phyloP scores from a whole-genome alignment of 2,888 invertebrate species.

The Polylopha cassiicola region DNA sequence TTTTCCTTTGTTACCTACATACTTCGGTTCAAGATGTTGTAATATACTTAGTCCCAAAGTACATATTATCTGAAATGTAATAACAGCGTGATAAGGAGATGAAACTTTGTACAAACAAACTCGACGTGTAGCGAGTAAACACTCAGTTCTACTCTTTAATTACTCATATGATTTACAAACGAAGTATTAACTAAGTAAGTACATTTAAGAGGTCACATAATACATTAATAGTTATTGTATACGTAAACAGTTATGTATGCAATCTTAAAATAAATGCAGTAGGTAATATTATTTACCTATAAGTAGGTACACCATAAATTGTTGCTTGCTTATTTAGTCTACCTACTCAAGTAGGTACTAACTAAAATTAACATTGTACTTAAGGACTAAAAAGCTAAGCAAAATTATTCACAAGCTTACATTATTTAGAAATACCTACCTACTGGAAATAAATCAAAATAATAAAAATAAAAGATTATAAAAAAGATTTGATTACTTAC shows the following conservation, averaged over 20 bases:
- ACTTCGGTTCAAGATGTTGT: constrained; percentile 8
- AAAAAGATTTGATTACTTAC: too few relatives aligned
- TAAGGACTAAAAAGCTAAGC: too few relatives aligned
- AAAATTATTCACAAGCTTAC: too few relatives aligned
- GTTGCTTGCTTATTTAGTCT: too few relatives aligned
- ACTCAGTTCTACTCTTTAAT: constrained; percentile 1
- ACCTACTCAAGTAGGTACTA: too few relatives aligned
- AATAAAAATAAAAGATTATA: too few relatives aligned
- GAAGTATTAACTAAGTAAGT: constrained; percentile 6
- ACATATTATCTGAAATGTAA: constrained; percentile 16
- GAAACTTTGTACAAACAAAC: constrained; percentile 15
- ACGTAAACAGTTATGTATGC: not conserved
- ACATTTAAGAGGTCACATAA: constrained; percentile 7
- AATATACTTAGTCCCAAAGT: constrained; percentile 14
- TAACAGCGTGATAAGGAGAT: constrained; percentile 17
- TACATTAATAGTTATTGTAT: not conserved
- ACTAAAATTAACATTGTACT: too few relatives aligned
- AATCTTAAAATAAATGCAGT: not conserved
- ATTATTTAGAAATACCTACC: too few relatives aligned
- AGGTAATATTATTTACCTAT: too few relatives aligned
- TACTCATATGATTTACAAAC: constrained; percentile 6
- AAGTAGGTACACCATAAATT: too few relatives aligned
- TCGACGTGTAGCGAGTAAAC: constrained; percentile 13
- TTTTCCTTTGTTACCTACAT: not conserved
- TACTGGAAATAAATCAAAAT: too few relatives aligned